Conservation (phyloP, 2,888 invertebrate species). For the Drymonia ruficornis region DNA sequence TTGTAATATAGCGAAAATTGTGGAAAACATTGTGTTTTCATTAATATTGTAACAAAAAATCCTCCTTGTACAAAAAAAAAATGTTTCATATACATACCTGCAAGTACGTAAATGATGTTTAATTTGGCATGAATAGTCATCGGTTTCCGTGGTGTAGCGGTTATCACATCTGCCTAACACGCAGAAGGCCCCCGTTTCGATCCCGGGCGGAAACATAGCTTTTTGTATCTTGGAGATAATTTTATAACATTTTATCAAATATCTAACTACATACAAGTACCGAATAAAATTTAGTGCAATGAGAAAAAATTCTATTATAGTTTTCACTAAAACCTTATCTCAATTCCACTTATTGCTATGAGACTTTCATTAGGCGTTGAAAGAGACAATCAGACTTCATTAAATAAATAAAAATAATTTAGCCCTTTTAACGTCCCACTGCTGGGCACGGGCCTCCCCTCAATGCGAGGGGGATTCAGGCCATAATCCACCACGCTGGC, state of each 20-base stretch:
- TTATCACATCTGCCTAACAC: conserved; percentile 97
- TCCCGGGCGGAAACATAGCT: conserved; percentile 92
- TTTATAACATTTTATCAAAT: not conserved
- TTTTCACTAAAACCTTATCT: too few species aligned
- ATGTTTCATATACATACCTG: not conserved
- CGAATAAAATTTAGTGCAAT: too few species aligned
- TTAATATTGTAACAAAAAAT: too few species aligned
- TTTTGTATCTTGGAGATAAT: conserved; percentile 43
- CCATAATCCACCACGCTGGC: too few species aligned
- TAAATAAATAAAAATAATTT: too few species aligned
- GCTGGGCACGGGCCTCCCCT: too few species aligned
- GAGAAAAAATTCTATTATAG: too few species aligned
- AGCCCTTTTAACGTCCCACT: too few species aligned
- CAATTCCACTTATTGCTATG: not conserved
- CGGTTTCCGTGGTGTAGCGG: conserved; percentile 95
- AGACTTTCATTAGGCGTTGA: not conserved
- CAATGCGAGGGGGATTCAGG: too few species aligned
- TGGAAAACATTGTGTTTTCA: conserved; percentile 6
- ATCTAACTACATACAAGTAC: not conserved
- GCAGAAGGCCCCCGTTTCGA: conserved; percentile 96
- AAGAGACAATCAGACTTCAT: too few species aligned
- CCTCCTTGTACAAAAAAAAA: not conserved
- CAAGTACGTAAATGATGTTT: not conserved
- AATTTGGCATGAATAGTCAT: conserved; percentile 16
- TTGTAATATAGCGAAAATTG: conserved; percentile 38